Percentiles rank a stretch among this genome's conserved stretches.
These are phyloP conservation scores for Ophiothrix spiculata DNA, from an alignment of 35 echinoderm and acorn worm species.

Conservation along the genomic window DNA sequence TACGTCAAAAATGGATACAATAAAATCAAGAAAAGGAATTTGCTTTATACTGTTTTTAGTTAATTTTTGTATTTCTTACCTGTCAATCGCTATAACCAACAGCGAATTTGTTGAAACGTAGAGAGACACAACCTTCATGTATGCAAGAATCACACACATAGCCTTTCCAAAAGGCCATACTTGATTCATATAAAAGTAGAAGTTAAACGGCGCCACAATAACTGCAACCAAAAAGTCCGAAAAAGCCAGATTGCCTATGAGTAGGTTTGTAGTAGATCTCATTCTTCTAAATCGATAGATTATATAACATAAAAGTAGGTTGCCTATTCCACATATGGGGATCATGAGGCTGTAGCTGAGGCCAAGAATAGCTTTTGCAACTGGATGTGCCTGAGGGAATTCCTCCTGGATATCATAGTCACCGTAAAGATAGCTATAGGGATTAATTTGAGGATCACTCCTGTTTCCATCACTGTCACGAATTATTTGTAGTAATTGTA, in stretches of 20 bases:
- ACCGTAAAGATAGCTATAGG: no score
- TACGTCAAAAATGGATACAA: no score
- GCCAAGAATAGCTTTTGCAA: conserved; percentile 55
- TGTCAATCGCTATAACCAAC: conserved; percentile 87
- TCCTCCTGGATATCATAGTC: no score
- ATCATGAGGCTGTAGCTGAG: conserved; percentile 85
- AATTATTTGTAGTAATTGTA: no score
- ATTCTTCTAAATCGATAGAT: conserved; percentile 84
- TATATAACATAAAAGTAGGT: conserved; percentile 83
- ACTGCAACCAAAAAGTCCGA: conserved; percentile 92
- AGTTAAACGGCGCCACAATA: conserved; percentile 82
- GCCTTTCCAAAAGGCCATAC: conserved; percentile 88
- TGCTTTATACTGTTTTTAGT: no score
- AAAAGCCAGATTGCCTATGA: conserved; percentile 91
- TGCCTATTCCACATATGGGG: conserved; percentile 76
- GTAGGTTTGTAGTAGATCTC: conserved; percentile 88
- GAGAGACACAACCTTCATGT: conserved; percentile 82
- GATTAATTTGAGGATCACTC: no score
- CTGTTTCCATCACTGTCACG: no score
- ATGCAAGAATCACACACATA: conserved; percentile 75
- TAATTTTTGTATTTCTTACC: conserved; percentile 55
- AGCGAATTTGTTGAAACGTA: conserved; percentile 96
- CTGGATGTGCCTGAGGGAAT: conserved; percentile 11
- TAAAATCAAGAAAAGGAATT: no score
- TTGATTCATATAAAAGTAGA: conserved; percentile 73